Evolutionary conservation across 92 coral and sea anemone species (phyloP).

Genomic region (Galaxea fascicularis): DNA sequence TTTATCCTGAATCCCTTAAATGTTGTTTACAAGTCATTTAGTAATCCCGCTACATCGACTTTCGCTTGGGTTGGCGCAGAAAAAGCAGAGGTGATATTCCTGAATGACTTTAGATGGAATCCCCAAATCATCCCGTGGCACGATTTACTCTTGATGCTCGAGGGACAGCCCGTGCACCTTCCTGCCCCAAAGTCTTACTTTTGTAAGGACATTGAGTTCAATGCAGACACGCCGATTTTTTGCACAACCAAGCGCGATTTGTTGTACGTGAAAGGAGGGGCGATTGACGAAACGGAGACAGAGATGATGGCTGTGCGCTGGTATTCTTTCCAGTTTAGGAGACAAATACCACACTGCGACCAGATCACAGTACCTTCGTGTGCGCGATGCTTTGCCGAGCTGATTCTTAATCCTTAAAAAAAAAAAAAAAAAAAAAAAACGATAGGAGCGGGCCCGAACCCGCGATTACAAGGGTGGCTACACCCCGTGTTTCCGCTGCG

Average conservation of each 20-base stretch:
- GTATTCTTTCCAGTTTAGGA: no score
- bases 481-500: no score
- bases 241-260: slow-evolving; percentile 9
- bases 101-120: slow-evolving; percentile 61
- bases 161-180: slow-evolving; percentile 16
- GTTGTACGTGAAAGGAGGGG: no score
- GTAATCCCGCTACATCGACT: slow-evolving; percentile 58
- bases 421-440: no score
- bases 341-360: no score
- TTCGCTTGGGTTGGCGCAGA: slow-evolving; percentile 65
- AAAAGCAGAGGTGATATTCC: slow-evolving; percentile 17
- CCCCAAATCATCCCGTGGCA: slow-evolving; percentile 19
- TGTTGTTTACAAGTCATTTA: background rate
- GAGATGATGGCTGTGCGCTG: no score
- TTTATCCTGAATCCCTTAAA: background rate
- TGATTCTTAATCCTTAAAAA: background rate
- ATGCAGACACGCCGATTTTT: background rate
- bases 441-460: no score
- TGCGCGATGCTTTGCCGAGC: slow-evolving; percentile 2
- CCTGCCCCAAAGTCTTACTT: slow-evolving; percentile 1
- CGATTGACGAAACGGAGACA: no score
- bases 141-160: slow-evolving; percentile 9
- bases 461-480: background rate
- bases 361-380: no score
- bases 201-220: background rate